Evolutionary conservation across 2,888 invertebrate species (phyloP), one percentile per base, ranked within the genome.

Genomic region (Sylvicola cinctus): DNA sequence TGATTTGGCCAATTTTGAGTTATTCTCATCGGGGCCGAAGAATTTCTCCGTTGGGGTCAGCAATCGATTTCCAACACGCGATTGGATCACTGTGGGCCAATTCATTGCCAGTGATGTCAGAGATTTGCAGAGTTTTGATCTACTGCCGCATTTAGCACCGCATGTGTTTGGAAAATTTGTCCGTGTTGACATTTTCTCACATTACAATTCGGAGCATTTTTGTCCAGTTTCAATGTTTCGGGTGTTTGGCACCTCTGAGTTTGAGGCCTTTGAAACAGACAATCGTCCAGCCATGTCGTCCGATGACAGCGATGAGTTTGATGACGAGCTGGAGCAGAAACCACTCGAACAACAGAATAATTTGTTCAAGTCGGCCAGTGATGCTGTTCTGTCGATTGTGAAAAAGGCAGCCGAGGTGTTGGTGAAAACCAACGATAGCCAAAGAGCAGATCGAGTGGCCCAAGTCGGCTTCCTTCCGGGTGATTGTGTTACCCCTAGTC

Each of bases 221-320:
- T 99, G 98, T 52, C 96, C 98, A 0, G 67, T 98, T 41, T 93
- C 91, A n/a, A 63, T 93, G 33, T 84, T 99, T 54, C 74, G 84
- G 39, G 84, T 88, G 2, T 91, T 81, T 50, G 95, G 93, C 13
- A 87, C 85, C 3, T 88, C 87, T 11, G 91, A 91, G 51, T 85
- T 81, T 50, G 85, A 87, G 54, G 85, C 84, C 2, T 58, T 85
- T 32, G 83, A 83, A 51, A 83, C 80, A 34, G 84, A 83, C 50
- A 77, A 74, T 44, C 73, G 70, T 42, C 64, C 66, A n/a, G 58
- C 64, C 29, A 63, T 66, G 36, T n/a, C n/a, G n/a, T n/a, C n/a
- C n/a, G 68, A 66, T 26, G 73, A 74, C 33, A 65, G 74, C 20
- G 74, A 76, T 39, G 73, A 72, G 43, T 66, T 68, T 39, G 76